These are phyloP conservation scores for Fabriciana adippe DNA, from an alignment of 2,888 invertebrate species.

Conservation along the genomic window DNA sequence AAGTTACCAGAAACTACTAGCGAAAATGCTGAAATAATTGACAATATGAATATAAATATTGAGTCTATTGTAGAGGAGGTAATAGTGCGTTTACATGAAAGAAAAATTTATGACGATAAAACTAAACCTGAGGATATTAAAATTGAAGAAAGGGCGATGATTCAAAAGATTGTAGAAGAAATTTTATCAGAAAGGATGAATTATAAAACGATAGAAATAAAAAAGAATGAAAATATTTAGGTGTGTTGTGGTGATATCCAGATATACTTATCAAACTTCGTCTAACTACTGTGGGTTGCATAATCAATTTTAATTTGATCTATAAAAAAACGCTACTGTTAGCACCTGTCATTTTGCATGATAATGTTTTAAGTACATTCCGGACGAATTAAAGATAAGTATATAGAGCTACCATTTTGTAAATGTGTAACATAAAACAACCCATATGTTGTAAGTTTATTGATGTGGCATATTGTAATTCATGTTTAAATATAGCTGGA, in stretches of 20 bases:
- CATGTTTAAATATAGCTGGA: no score
- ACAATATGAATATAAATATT: constrained; percentile 60
- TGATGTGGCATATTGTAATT: no score
- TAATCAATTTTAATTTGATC: no score
- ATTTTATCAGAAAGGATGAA: constrained; percentile 71
- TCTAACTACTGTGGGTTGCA: no score
- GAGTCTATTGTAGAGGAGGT: constrained; percentile 77
- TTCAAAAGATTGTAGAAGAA: constrained; percentile 77
- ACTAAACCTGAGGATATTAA: constrained; percentile 76
- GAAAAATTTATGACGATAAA: constrained; percentile 79
- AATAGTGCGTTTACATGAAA: constrained; percentile 70
- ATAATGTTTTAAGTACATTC: no score
- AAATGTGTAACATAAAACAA: no score
- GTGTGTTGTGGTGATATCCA: not conserved
- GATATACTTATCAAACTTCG: not conserved
- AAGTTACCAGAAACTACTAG: constrained; percentile 22
- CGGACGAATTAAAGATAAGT: no score
- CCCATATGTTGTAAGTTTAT: no score
- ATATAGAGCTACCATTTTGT: no score
- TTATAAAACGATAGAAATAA: constrained; percentile 56
- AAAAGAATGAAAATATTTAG: constrained; percentile 7
- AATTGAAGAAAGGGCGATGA: constrained; percentile 69
- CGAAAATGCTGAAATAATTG: constrained; percentile 29
- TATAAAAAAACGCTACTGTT: no score
- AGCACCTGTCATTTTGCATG: no score